Base-by-base conservation (phyloP, 2,113 vertebrate species). In the Anolis sagrei region DNA sequence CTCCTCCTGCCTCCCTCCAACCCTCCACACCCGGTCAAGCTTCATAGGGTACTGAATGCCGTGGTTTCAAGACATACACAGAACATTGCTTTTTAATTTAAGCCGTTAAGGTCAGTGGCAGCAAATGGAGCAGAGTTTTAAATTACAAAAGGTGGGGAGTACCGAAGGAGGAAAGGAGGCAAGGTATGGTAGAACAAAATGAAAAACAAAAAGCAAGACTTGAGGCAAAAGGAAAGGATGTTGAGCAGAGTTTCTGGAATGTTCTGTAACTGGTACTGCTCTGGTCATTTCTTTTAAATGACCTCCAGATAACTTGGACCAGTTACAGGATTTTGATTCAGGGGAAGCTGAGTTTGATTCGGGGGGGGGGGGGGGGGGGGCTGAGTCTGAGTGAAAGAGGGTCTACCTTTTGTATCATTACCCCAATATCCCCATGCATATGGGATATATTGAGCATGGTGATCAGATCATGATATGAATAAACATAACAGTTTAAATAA, bases 71-170 rank as follows among this genome's bases (percentile, higher is more conserved):
- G 94, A 92, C 54, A 76, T 90, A 91, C 93, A 94, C 94, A 95
- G 93, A 95, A 95, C 95, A 93, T 94, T 94, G 93, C 92, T 94
- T 94, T 96, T 95, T 95, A 96, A 96, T 96, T 95, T 94, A 95
- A 93, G 93, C 95, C 92, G 83, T 94, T 94, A 94, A 95, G 94
- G 94, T 95, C 95, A 94, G 90, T 64, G 19, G 93, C 90, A 92
- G 91, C 93, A 90, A 95, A 95, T 91, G 93, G 51, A 66, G 54
- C 34, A 58, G 34, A 8, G 66, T 66, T 75, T 79, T 68, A 81
- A 84, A 90, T 90, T 84, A 75, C 85, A 80, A 62, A 64, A 74
- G 32, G 78, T 54, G 61, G 68, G 72, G 68, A 16, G n/a, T 78
- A 48, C 29, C 19, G 9, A 73, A 7, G 39, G 81, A 5, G 8